Base-by-base conservation (phyloP, 2,113 vertebrate genomes). In the Apaloderma vittatum region DNA sequence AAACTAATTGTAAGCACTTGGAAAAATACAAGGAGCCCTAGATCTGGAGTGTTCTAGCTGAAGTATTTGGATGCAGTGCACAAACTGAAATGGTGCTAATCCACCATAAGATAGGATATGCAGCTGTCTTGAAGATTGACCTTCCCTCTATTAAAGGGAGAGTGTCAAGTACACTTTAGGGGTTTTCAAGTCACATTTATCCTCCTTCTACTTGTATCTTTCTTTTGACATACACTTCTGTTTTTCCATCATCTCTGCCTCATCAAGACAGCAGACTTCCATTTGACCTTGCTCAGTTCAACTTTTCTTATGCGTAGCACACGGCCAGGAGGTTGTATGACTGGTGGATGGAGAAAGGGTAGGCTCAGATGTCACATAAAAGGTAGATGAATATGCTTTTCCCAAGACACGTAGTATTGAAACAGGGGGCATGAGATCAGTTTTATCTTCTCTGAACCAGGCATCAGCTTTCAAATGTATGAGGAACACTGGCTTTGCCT, bases 1-100 rank as follows among this genome's bases (percentile, higher is more conserved):
- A 79, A 94, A 78, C 52, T 85, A 96, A 97, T 63, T 17, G 8
- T 29, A 84, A 92, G 85, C 95, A 85, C 68, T 96, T 21, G 27
- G 78, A 95, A 95, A 97, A 95, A 83, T 36, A 93, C 3, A 93
- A 36, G 46, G 8, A 79, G 52, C 30, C 43, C 57, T 92, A n/a
- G 22, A 95, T 84, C 58, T 89, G 48, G 8, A 67, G 67, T 4
- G 7, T 43, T 65, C 61, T 29, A 79, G 36, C 51, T 75, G 6
- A 90, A 86, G 55, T 77, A 94, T 85, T 10, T 91, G 91, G 65
- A 94, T 76, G 79, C 24, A 61, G 52, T 70, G 58, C 22, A 51
- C 59, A 86, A 75, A 70, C 14, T 21, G 55, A 24, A 57, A 79
- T 15, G 67, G 61, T 40, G 76, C 43, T 94, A 80, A 68, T 67